Percentiles rank a stretch among this genome's conserved stretches.
Evolutionary conservation across 1,140 invertebrate genomes (phyloP).

Genomic region (Brachionus koreanus): DNA sequence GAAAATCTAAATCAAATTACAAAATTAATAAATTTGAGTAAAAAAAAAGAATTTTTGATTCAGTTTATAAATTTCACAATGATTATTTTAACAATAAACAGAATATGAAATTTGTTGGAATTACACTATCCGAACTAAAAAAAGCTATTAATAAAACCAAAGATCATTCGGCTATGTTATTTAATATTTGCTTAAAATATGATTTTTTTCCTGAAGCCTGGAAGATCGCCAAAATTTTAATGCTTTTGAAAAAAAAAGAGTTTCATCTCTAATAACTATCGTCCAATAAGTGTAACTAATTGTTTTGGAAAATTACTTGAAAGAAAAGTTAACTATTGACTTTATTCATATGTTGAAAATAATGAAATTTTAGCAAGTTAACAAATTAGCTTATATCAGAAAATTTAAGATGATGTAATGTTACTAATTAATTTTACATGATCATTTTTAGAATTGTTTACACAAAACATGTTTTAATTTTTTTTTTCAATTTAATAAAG

Average conservation of each 20-base stretch:
- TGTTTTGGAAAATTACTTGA: background rate
- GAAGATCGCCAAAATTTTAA: background rate
- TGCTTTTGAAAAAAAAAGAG: background rate
- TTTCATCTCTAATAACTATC: background rate
- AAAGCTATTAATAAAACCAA: background rate
- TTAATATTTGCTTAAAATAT: background rate
- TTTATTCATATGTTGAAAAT: too few relatives aligned
- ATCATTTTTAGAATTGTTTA: too few relatives aligned
- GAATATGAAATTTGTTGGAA: background rate
- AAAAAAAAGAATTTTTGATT: background rate
- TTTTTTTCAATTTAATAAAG: too few relatives aligned
- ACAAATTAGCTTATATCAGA: too few relatives aligned
- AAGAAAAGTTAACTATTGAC: too few relatives aligned
- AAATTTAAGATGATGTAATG: too few relatives aligned
- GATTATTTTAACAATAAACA: background rate
- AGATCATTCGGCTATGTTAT: background rate
- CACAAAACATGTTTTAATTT: too few relatives aligned
- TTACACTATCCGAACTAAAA: too few relatives aligned
- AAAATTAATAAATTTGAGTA: background rate
- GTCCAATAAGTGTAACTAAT: background rate
- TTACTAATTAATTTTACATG: too few relatives aligned
- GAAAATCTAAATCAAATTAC: background rate
- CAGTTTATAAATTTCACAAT: background rate
- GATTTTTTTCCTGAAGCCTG: background rate
- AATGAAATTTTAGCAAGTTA: too few relatives aligned